phyloP scores from a whole-genome alignment of 2,797 vertebrate species.

The Pelochelys cantorii region DNA sequence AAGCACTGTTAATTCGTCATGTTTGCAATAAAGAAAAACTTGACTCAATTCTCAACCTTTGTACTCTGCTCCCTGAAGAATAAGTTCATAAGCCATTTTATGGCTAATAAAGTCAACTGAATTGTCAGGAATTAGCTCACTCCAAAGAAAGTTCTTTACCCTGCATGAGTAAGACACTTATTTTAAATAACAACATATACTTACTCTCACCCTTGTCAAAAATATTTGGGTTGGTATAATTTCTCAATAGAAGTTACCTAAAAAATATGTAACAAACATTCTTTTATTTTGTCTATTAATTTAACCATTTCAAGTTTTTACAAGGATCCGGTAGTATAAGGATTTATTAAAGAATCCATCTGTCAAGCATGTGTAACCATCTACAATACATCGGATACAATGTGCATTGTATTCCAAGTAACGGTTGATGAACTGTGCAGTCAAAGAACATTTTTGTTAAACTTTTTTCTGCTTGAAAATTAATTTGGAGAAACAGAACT shows the following conservation, averaged over 20 bases:
- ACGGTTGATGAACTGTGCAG: not conserved
- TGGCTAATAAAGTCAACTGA: conserved; percentile 24
- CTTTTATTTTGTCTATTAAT: not conserved
- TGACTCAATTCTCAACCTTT: conserved; percentile 74
- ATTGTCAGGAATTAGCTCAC: not conserved
- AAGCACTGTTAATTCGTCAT: conserved; percentile 75
- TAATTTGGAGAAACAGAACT: fast-evolving
- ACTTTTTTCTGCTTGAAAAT: fast-evolving
- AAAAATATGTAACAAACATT: not conserved
- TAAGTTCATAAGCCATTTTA: conserved; percentile 54
- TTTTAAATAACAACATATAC: fast-evolving
- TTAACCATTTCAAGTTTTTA: not conserved
- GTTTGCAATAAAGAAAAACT: conserved; percentile 1
- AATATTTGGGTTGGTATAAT: not conserved
- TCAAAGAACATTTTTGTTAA: not conserved
- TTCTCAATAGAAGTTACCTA: not conserved
- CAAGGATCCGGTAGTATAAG: not conserved
- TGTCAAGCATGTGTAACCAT: not conserved
- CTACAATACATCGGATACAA: fast-evolving
- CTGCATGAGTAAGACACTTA: not conserved
- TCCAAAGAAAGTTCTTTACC: conserved; percentile 1
- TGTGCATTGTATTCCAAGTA: fast-evolving
- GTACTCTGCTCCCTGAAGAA: conserved; percentile 58
- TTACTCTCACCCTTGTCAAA: not conserved
- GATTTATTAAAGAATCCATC: not conserved